phyloP scores from a whole-genome alignment of 2,888 invertebrate genomes.

The Blomia tropicalis region DNA sequence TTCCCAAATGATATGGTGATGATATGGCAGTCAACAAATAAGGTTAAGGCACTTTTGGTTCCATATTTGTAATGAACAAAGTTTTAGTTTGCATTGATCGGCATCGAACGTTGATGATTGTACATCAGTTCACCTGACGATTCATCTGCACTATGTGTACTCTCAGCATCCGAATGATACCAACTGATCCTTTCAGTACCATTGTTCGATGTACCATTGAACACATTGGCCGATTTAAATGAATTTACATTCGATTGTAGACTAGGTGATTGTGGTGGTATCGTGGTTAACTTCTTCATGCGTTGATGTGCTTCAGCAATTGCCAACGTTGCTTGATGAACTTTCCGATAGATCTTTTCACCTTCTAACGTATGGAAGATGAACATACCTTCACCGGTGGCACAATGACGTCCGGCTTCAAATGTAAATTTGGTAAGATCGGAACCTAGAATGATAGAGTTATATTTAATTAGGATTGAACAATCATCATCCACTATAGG shows the following conservation, averaged over 20 bases:
- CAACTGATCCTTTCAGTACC: too few species aligned
- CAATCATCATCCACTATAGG: background rate
- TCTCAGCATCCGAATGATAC: constrained; percentile 1
- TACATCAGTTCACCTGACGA: background rate
- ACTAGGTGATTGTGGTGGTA: too few species aligned
- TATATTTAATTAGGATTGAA: background rate
- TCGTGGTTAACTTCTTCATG: constrained; percentile 23
- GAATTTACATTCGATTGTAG: background rate
- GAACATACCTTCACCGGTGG: constrained; percentile 34
- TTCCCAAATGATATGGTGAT: too few species aligned
- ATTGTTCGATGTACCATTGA: too few species aligned
- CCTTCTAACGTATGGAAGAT: constrained; percentile 32
- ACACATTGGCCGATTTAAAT: too few species aligned
- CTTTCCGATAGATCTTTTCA: constrained; percentile 32
- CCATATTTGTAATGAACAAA: too few species aligned
- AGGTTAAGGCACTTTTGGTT: too few species aligned
- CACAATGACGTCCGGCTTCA: constrained; percentile 33
- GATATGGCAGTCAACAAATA: too few species aligned
- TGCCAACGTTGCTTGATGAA: constrained; percentile 32
- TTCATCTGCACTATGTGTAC: background rate
- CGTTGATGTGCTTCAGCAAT: constrained; percentile 31
- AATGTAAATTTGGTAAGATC: constrained; percentile 33
- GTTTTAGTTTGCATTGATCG: too few species aligned
- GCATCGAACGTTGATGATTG: too few species aligned
- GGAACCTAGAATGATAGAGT: constrained; percentile 23